These are phyloP conservation scores for Athrips mouffetella DNA, from an alignment of 2,888 invertebrate species.

Conservation along the genomic window DNA sequence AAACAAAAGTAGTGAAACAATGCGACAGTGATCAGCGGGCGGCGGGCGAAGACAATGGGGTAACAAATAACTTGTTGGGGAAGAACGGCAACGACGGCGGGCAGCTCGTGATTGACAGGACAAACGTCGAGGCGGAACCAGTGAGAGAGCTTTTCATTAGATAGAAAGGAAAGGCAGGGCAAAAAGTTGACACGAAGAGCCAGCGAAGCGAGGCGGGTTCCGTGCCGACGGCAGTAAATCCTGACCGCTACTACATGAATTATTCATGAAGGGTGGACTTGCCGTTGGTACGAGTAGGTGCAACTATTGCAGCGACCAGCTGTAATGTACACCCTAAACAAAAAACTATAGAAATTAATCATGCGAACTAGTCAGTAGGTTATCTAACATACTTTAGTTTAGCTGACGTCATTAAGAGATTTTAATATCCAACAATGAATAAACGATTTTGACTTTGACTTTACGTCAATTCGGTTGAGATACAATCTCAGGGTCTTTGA, in stretches of 20 bases:
- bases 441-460: no score
- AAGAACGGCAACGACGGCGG: slow-evolving; percentile 49
- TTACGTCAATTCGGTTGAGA: background rate
- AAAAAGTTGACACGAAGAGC: slow-evolving; percentile 49
- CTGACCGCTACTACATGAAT: slow-evolving; percentile 51
- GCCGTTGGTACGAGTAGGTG: slow-evolving; percentile 26
- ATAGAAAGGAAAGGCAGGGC: slow-evolving; percentile 47
- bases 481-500: background rate
- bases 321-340: slow-evolving; percentile 22
- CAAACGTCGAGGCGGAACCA: slow-evolving; percentile 59
- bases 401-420: no score
- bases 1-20: slow-evolving; percentile 71
- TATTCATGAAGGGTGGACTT: slow-evolving; percentile 54
- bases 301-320: slow-evolving; percentile 30
- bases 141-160: slow-evolving; percentile 62
- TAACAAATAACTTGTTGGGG: slow-evolving; percentile 68
- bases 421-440: background rate
- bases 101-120: slow-evolving; percentile 65
- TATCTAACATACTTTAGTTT: slow-evolving; percentile 11
- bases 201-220: slow-evolving; percentile 30
- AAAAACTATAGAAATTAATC: slow-evolving; percentile 31
- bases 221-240: slow-evolving; percentile 45
- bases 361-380: slow-evolving; percentile 28
- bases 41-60: slow-evolving; percentile 60
- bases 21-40: slow-evolving; percentile 58